Evolutionary conservation across 2,888 invertebrate genomes (phyloP).

Genomic region (Sipunculus nudus): DNA sequence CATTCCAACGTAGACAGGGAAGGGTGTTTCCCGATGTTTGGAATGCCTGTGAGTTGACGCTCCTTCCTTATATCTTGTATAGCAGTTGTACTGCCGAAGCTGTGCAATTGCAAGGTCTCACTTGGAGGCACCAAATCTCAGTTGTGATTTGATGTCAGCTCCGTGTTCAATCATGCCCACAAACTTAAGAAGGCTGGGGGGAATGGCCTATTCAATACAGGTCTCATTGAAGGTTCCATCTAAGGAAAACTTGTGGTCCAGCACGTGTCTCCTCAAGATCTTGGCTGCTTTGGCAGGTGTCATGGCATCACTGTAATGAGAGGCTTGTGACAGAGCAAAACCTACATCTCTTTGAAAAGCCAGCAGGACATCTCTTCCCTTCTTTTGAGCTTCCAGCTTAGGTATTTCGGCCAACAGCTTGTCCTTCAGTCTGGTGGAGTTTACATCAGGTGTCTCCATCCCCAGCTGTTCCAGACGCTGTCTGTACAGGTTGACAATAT

Average conservation of each 20-base stretch:
- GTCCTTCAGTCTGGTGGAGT: slow-evolving; percentile 27
- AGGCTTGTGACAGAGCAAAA: slow-evolving; percentile 1
- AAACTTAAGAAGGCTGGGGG: slow-evolving; percentile 24
- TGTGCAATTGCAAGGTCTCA: slow-evolving; percentile 26
- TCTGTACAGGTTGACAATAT: slow-evolving; percentile 30
- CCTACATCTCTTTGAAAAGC: slow-evolving; percentile 38
- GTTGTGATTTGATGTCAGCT: slow-evolving; percentile 28
- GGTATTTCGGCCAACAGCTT: slow-evolving; percentile 20
- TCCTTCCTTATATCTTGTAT: slow-evolving; percentile 14
- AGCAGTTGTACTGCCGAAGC: slow-evolving; percentile 27
- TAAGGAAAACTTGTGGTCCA: slow-evolving; percentile 24
- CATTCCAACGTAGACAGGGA: slow-evolving; percentile 36
- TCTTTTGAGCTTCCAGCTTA: slow-evolving; percentile 31
- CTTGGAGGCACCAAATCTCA: slow-evolving; percentile 20
- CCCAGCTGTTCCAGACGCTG: slow-evolving; percentile 28
- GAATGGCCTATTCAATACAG: slow-evolving; percentile 23
- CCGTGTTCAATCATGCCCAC: slow-evolving; percentile 24
- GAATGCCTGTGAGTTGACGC: slow-evolving; percentile 18
- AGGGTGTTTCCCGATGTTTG: slow-evolving; percentile 18
- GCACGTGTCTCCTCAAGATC: slow-evolving; percentile 36
- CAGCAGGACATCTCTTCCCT: slow-evolving; percentile 33
- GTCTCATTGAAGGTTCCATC: slow-evolving; percentile 27
- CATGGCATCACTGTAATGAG: slow-evolving; percentile 32
- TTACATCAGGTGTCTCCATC: slow-evolving; percentile 16
- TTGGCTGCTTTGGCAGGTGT: slow-evolving; percentile 37